A percentile compares a stretch with the other conserved stretches of the same genome.
Evolutionary conservation across 2,113 vertebrate species (phyloP).

Genomic region (Colaptes auratus): DNA sequence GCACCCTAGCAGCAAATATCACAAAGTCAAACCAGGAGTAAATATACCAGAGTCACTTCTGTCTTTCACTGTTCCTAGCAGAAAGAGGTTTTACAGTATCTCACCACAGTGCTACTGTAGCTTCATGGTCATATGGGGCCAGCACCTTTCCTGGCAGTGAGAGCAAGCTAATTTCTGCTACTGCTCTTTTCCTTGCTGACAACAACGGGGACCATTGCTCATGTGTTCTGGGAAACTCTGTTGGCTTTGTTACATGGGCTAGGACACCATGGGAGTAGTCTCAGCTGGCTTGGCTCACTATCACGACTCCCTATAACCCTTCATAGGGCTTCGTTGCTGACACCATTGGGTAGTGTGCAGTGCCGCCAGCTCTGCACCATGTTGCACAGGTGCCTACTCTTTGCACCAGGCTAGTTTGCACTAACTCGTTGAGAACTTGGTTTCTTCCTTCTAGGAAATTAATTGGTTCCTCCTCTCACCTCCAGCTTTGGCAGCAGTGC

Average conservation of each 20-base stretch:
- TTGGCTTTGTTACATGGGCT: neutral
- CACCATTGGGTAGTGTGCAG: rapidly evolving
- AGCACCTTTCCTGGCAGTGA: neutral
- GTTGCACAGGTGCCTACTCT: neutral
- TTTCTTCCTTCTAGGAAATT: neutral
- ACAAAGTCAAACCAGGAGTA: neutral
- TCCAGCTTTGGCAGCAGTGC: neutral
- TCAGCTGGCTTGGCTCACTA: neutral
- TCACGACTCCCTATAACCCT: neutral
- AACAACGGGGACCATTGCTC: neutral
- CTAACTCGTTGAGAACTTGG: neutral
- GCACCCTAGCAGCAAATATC: neutral
- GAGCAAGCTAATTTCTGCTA: neutral
- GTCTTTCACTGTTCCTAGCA: neutral
- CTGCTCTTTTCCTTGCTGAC: neutral
- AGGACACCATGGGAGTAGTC: neutral
- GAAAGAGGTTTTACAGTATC: neutral
- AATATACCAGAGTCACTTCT: neutral
- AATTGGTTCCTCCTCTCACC: neutral
- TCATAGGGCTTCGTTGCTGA: neutral
- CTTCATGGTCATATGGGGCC: rapidly evolving
- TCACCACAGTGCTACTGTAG: neutral
- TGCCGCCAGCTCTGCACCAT: neutral
- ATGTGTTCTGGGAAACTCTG: neutral
- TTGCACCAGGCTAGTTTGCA: neutral